Evolutionary conservation across 1,140 invertebrate species (phyloP).

Genomic region (Drosophila serrata): DNA sequence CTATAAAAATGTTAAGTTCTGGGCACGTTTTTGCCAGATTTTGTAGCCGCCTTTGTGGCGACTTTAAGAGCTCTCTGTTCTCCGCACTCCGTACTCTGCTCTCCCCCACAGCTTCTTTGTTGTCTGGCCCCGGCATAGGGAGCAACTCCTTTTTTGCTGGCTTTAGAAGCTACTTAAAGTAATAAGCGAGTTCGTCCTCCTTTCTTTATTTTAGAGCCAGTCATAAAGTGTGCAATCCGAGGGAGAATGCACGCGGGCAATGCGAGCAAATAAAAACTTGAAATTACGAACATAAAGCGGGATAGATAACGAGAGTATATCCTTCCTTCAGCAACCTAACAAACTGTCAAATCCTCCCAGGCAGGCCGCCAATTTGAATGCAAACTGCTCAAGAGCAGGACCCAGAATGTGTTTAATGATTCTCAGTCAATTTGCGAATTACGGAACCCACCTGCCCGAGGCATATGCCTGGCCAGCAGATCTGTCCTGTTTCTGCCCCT

Average conservation of each 20-base stretch:
- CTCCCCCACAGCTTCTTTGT: conserved; percentile 39
- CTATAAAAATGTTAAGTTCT: conserved; percentile 58
- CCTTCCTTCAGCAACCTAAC: conserved; percentile 27
- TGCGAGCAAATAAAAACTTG: conserved; percentile 19
- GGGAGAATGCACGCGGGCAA: conserved; percentile 5
- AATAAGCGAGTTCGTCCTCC: conserved; percentile 28
- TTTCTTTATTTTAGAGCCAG: conserved; percentile 45
- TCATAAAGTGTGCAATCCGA: conserved; percentile 35
- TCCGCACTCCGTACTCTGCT: background rate
- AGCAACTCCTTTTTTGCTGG: conserved; percentile 18
- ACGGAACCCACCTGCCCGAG: conserved; percentile 65
- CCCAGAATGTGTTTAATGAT: conserved; percentile 57
- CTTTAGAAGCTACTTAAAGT: conserved; percentile 45
- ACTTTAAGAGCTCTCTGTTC: conserved; percentile 50
- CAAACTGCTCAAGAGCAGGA: conserved; percentile 46
- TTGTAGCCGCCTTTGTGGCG: conserved; percentile 51
- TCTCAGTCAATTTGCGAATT: conserved; percentile 79
- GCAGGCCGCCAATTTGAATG: conserved; percentile 23
- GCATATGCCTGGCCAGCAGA: conserved; percentile 39
- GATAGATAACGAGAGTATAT: conserved; percentile 16
- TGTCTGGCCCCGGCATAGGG: conserved; percentile 15
- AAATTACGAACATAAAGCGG: conserved; percentile 35
- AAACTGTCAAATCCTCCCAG: conserved; percentile 63
- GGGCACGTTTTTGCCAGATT: conserved; percentile 32
- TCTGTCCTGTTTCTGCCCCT: conserved; percentile 20